Evolutionary conservation across 1,140 invertebrate genomes (phyloP).

Genomic region (Augochlora pura): DNA sequence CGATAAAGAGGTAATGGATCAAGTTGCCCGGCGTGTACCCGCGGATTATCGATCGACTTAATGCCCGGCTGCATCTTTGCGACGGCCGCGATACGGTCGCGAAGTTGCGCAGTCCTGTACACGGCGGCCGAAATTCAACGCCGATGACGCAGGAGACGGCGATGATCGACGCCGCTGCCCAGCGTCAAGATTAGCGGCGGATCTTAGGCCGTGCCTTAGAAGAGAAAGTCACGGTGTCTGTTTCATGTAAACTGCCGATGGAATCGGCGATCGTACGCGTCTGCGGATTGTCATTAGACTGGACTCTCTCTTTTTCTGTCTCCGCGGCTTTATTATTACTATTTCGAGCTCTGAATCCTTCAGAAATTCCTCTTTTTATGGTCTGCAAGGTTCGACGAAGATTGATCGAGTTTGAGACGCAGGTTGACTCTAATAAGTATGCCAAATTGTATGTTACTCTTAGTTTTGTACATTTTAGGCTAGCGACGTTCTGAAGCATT

Average conservation of each 20-base stretch:
- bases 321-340: neutral
- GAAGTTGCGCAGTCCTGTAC: conserved; percentile 50
- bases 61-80: neutral
- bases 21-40: neutral
- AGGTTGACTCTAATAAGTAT: too few species aligned
- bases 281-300: conserved; percentile 55
- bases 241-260: conserved; percentile 62
- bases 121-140: conserved; percentile 16
- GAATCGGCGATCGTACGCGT: conserved; percentile 32
- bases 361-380: too few species aligned
- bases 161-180: conserved; percentile 40
- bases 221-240: conserved; percentile 52
- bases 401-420: too few species aligned
- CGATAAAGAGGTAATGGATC: conserved; percentile 8
- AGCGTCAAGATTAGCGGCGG: conserved; percentile 61
- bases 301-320: neutral
- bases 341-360: too few species aligned
- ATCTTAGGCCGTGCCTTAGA: conserved; percentile 53
- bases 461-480: too few species aligned
- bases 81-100: neutral
- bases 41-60: neutral
- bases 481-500: too few species aligned
- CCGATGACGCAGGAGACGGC: conserved; percentile 54
- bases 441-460: too few species aligned
- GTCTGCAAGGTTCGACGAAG: too few species aligned